Evolutionary conservation across 2,888 invertebrate species (phyloP).

Genomic region (Mycalesis mineus): DNA sequence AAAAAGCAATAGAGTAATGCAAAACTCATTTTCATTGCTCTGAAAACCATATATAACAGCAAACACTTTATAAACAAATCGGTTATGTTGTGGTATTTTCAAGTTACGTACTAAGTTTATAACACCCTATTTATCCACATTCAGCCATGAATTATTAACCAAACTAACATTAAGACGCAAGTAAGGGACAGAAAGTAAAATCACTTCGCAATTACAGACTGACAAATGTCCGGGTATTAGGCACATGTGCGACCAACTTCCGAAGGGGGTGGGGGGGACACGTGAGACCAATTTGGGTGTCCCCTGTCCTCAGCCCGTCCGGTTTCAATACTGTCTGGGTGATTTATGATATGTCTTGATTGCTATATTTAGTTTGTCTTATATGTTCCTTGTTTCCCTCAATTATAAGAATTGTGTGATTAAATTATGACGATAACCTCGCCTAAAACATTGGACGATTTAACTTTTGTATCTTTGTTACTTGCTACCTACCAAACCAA

Average conservation of each 20-base stretch:
- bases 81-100: not conserved
- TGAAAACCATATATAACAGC: not conserved
- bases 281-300: constrained; percentile 27
- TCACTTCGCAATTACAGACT: constrained; percentile 75
- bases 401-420: too few relatives aligned
- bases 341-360: constrained; percentile 6
- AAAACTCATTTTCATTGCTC: too few relatives aligned
- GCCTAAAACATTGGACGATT: too few relatives aligned
- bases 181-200: constrained; percentile 73
- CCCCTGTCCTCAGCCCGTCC: constrained; percentile 21
- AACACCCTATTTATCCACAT: constrained; percentile 17
- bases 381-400: too few relatives aligned
- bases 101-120: constrained; percentile 6
- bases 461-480: too few relatives aligned
- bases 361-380: not conserved
- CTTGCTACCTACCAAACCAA: too few relatives aligned
- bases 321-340: constrained; percentile 7
- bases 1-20: too few relatives aligned
- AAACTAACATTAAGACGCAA: constrained; percentile 72
- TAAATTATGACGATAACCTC: too few relatives aligned
- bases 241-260: constrained; percentile 70
- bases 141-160: constrained; percentile 37
- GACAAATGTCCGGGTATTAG: constrained; percentile 76
- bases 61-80: not conserved
- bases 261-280: constrained; percentile 29